Evolutionary conservation across 1,140 invertebrate genomes (phyloP), one percentile per base, ranked within the genome.

Genomic region (Brachionus angularis): DNA sequence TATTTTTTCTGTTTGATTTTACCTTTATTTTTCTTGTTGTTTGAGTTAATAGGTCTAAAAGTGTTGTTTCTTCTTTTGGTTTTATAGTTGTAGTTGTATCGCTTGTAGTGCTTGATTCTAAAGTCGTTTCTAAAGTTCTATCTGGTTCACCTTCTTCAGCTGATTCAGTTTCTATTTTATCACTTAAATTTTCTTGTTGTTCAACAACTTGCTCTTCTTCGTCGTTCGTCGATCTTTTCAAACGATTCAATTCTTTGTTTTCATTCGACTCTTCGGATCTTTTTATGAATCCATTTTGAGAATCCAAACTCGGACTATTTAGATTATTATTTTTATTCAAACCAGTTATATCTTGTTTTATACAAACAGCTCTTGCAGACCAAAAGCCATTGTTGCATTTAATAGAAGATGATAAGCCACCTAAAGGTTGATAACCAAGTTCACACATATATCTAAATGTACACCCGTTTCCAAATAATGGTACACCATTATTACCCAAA

Each of bases 341-440:
- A 42, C 39, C 10, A 10, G 39, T 16, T n/a, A 27, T 52, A 18
- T 14, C 62, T 50, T 67, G 62, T 67, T 67, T 67, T 14, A 67
- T 67, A n/a, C 62, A 67, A 42, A 67, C 31, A 36, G 62, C 62
- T 34, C 47, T 67, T 7, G 42, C 62, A 34, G 42, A 47, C 62
- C 62, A 67, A 36, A 67, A 67, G 16, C 62, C 62, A 36, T 67
- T 67, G 14, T 46, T 50, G 18, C 62, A 67, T 33, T 67, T 67
- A 18, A 67, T 50, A 21, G 62, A 31, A 16, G 18, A 21, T 1
- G 42, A 25, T 12, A 50, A 16, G 10, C 42, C 62, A 27, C 47
- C 62, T 10, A 47, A 12, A 7, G 62, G 62, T 36, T 67, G 42
- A 50, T 67, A 67, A 12, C 62, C 62, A 10, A 67, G 31, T 21